A percentile compares a stretch with the other conserved stretches of the same genome.
Evolutionary conservation across 2,113 vertebrate genomes (phyloP).

Genomic region (Callorhinus ursinus): DNA sequence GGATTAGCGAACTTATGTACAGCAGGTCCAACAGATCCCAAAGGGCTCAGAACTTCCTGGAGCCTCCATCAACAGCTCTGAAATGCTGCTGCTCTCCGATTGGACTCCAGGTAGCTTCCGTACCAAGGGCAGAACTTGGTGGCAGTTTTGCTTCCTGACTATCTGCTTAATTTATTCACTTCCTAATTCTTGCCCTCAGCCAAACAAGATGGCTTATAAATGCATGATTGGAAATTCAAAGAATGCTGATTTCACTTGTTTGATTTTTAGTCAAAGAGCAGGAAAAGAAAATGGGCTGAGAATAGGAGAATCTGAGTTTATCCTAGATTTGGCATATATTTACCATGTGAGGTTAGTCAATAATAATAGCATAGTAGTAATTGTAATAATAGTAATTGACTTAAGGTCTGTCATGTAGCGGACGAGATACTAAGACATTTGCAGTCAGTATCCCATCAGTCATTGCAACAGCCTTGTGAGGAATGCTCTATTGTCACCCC

Average conservation of each 20-base stretch:
- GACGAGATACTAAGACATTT: neutral
- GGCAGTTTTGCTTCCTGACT: neutral
- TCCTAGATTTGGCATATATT: neutral
- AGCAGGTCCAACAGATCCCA: neutral
- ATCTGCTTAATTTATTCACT: too few relatives aligned
- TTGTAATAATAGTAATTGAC: neutral
- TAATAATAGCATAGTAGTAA: neutral
- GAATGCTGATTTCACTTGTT: neutral
- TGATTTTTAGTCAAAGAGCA: too few relatives aligned
- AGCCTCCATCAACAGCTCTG: accelerated
- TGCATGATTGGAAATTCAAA: neutral
- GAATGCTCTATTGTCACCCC: neutral
- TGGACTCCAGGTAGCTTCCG: accelerated
- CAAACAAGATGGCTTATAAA: neutral
- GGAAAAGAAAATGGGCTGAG: neutral
- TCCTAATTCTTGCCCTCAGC: neutral
- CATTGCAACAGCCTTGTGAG: accelerated
- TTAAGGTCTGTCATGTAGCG: neutral
- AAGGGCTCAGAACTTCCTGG: accelerated
- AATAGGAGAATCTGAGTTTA: neutral
- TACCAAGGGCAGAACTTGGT: accelerated
- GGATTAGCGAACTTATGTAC: accelerated
- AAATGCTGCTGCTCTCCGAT: neutral
- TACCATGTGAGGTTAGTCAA: neutral
- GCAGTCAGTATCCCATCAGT: accelerated